Base-by-base conservation (phyloP, 2,113 vertebrate genomes). In the Apteryx mantelli region DNA sequence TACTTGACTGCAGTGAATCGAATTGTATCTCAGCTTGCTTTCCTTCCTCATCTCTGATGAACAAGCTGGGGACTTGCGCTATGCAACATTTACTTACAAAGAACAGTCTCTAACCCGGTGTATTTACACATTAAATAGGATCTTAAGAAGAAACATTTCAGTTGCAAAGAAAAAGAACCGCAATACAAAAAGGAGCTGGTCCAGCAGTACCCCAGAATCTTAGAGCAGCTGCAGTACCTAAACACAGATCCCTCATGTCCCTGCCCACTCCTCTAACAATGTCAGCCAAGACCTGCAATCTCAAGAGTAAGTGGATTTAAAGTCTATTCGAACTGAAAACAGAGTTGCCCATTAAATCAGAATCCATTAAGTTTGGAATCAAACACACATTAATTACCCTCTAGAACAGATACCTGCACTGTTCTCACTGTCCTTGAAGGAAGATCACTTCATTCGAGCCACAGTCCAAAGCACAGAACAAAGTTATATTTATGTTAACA, bases 231-330 rank as follows among this genome's bases (percentile, higher is more conserved):
- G 32, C 50, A 84, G 65, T 38, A 36, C 7, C 50, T 42, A 32
- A 50, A 46, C 42, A 42, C 19, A 1, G 3, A 53, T 19, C 19
- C 28, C 28, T 15, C 61, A 5, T 34, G 24, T 25, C 15, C 46
- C 36, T 10, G 9, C 4, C 44, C 18, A 4, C 30, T 34, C 20
- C 24, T 55, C 15, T 20, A 76, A 46, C 36, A 73, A 32, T 13
- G 12, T 42, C 0, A 46, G 18, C 2, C 53, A 28, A 38, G 11
- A 8, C 0, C 0, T 13, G 26, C 8, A 5, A 40, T 9, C 11
- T 9, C 3, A 69, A 56, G 5, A 30, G 6, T 30, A 25, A 40
- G 20, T 20, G 5, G 15, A 64, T 40, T 84, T 61, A 44, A 74
- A 44, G 42, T 21, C 15, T n/a, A 11, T 1, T 52, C 34, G 7